These are phyloP conservation scores for Tragelaphus eurycerus DNA, from an alignment of 2,797 vertebrate species.

Conservation along the genomic window DNA sequence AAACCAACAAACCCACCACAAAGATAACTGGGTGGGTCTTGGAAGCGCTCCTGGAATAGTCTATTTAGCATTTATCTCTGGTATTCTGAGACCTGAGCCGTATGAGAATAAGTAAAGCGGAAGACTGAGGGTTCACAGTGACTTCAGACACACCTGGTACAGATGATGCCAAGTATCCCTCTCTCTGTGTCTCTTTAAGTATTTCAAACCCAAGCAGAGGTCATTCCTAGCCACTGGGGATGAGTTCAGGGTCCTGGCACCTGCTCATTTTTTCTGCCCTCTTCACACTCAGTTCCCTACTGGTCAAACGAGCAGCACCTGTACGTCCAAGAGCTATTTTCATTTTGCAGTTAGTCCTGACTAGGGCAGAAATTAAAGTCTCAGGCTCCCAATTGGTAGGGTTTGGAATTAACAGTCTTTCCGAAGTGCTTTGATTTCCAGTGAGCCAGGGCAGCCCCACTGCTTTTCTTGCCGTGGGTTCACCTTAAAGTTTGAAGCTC, in stretches of 20 bases:
- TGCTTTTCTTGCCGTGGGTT: neutral
- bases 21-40: neutral
- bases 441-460: accelerated
- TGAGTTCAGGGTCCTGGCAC: neutral
- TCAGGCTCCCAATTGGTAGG: neutral
- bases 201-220: neutral
- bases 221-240: neutral
- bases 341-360: neutral
- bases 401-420: neutral
- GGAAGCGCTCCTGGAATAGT: neutral
- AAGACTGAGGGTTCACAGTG: neutral
- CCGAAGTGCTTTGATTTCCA: neutral
- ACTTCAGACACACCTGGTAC: neutral
- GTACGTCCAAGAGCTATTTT: no score
- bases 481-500: neutral
- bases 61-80: neutral
- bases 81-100: neutral
- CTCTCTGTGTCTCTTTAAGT: neutral
- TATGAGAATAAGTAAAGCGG: neutral
- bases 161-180: neutral
- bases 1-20: neutral
- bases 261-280: neutral
- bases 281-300: neutral
- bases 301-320: neutral
- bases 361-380: neutral